These are phyloP conservation scores for Chironomus tentans DNA, from an alignment of 2,888 invertebrate species.

Conservation along the genomic window DNA sequence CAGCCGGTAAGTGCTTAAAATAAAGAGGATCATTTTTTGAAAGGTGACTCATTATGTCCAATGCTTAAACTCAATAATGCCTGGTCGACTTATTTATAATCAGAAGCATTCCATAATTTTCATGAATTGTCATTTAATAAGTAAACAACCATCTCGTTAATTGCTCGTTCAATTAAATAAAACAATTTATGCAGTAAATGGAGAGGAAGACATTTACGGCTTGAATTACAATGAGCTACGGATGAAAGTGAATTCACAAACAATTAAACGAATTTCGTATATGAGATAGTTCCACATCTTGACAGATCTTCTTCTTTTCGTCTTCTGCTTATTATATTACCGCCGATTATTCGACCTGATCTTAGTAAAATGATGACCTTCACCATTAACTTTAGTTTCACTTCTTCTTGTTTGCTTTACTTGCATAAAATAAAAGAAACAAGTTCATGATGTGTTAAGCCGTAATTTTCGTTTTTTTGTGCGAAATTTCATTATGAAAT, in stretches of 20 bases:
- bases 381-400: background rate
- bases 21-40: too few species aligned
- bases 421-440: background rate
- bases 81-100: too few species aligned
- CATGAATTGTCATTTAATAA: too few species aligned
- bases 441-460: background rate
- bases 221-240: too few species aligned
- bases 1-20: too few species aligned
- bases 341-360: background rate
- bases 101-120: too few species aligned
- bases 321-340: background rate
- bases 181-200: too few species aligned
- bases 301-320: background rate
- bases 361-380: constrained; percentile 15
- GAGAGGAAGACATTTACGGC: too few species aligned
- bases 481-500: background rate
- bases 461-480: background rate
- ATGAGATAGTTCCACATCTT: background rate
- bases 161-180: too few species aligned
- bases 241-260: constrained; percentile 13
- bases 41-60: too few species aligned
- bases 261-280: constrained; percentile 18
- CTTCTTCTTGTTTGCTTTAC: background rate
- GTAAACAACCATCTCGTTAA: too few species aligned
- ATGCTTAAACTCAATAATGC: too few species aligned